Conservation (phyloP, 2,797 vertebrate species). For the Capromys pilorides region DNA sequence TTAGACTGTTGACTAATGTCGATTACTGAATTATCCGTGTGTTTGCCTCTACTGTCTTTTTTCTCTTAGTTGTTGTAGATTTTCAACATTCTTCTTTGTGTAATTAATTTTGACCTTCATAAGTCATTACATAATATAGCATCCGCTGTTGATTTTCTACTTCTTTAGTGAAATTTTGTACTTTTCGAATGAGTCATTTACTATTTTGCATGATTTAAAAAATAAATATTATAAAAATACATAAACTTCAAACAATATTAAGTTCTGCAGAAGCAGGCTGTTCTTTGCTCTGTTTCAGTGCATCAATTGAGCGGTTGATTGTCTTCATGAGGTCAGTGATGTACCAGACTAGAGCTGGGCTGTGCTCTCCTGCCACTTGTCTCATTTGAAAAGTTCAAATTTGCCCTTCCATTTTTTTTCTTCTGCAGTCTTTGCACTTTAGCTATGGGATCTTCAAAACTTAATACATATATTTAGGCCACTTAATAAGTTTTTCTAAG, state of each 20-base stretch:
- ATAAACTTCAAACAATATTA: neutral
- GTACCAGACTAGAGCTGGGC: neutral
- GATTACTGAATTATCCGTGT: neutral
- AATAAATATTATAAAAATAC: neutral
- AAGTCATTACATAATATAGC: neutral
- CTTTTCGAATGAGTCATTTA: no score
- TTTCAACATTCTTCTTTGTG: neutral
- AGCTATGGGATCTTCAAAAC: neutral
- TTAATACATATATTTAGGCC: neutral
- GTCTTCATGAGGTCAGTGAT: neutral
- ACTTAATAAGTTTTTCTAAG: neutral
- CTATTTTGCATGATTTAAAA: no score
- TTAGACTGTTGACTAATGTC: neutral
- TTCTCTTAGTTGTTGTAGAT: slow-evolving; percentile 40
- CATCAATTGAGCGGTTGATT: neutral
- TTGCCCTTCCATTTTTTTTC: neutral
- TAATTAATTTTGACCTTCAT: neutral
- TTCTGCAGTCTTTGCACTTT: neutral
- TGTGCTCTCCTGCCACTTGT: neutral
- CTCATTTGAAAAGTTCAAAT: neutral
- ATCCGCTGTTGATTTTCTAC: no score
- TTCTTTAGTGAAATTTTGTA: no score
- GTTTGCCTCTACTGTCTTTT: slow-evolving; percentile 53
- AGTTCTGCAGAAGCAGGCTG: neutral
- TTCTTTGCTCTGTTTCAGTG: neutral